A percentile compares a stretch with the other conserved stretches of the same genome.
phyloP scores from a whole-genome alignment of 2,888 invertebrate genomes.

The Drosophila demipolita region DNA sequence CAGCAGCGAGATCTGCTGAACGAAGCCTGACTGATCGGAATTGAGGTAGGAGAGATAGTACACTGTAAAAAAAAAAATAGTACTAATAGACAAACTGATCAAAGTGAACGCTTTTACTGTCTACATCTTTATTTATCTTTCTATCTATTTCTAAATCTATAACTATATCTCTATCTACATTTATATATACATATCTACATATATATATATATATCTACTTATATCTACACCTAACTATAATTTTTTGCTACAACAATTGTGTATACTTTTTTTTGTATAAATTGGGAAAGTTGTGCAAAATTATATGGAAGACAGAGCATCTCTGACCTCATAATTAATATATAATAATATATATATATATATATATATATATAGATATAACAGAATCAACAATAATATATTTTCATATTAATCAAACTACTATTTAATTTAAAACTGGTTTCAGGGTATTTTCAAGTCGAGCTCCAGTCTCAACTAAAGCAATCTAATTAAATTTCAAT shows the following conservation, averaged over 20 bases:
- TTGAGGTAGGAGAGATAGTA: not conserved
- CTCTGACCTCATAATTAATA: not conserved
- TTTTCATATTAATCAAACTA: not conserved
- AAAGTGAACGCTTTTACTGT: not conserved
- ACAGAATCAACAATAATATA: not conserved
- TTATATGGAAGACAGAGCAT: not conserved
- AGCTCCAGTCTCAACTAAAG: not conserved
- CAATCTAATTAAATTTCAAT: not conserved
- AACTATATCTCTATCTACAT: not conserved
- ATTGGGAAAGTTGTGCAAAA: not conserved
- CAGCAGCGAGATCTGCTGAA: not conserved
- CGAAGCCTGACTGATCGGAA: not conserved
- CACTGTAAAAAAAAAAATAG: not conserved
- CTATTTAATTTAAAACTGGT: not conserved
- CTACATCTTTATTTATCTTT: not conserved
- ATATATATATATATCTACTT: not conserved
- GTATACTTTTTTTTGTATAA: not conserved
- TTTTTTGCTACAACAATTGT: not conserved
- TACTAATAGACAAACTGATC: not conserved
- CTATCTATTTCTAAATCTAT: too few species aligned
- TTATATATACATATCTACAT: rapidly evolving
- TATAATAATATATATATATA: not conserved
- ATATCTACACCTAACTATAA: not conserved
- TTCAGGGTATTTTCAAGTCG: not conserved
- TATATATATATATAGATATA: not conserved